Evolutionary conservation across 2,113 vertebrate genomes (phyloP).

Genomic region (Otolemur garnettii): DNA sequence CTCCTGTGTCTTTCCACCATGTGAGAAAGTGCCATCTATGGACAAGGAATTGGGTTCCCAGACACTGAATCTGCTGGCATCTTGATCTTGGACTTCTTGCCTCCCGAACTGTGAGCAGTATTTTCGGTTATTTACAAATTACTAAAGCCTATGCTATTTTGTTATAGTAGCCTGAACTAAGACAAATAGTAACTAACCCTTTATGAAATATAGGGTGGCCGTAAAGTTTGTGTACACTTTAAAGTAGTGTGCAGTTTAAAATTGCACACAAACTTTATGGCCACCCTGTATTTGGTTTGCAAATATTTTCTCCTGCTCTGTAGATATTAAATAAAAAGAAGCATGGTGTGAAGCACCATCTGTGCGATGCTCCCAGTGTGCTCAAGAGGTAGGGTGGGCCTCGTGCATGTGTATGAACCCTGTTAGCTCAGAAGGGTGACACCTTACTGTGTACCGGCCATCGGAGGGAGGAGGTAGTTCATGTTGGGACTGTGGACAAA

Average conservation of each 20-base stretch:
- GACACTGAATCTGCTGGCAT: background rate
- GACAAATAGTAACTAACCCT: background rate
- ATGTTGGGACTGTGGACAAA: background rate
- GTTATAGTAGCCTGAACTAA: background rate
- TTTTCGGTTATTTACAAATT: background rate
- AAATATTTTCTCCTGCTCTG: background rate
- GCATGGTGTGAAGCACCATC: background rate
- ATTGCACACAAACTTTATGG: too few species aligned
- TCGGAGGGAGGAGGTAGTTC: background rate
- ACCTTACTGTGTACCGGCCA: background rate
- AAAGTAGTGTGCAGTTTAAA: too few species aligned
- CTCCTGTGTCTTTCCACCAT: background rate
- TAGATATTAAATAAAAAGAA: background rate
- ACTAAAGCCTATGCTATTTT: background rate
- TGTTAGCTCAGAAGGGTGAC: background rate
- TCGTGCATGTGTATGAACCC: background rate
- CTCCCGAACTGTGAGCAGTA: background rate
- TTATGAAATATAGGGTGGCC: background rate
- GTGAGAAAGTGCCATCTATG: background rate
- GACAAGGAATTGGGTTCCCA: background rate
- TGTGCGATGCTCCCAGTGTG: background rate
- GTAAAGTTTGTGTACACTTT: too few species aligned
- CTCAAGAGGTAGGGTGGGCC: too few species aligned
- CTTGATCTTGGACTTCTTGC: background rate
- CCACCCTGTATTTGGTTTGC: background rate